Evolutionary conservation across 2,888 invertebrate species (phyloP).

Genomic region (Meghimatium bilineatum): DNA sequence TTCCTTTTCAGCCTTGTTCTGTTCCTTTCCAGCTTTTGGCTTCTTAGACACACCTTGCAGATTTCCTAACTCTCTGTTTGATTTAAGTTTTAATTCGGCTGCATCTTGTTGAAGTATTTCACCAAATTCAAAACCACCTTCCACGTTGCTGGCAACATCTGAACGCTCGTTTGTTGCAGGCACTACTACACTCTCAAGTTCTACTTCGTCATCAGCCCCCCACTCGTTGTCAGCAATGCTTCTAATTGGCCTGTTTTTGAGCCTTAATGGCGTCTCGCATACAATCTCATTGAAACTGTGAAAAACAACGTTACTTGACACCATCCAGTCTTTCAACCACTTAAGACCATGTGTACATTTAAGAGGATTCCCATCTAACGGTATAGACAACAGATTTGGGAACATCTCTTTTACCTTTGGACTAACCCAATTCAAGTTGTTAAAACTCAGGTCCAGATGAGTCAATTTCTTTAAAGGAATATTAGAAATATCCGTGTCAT

Average conservation of each 20-base stretch:
- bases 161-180: neutral
- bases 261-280: conserved; percentile 76
- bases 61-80: conserved; percentile 48
- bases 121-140: neutral
- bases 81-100: conserved; percentile 1
- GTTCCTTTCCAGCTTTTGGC: neutral
- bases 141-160: neutral
- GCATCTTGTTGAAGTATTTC: neutral
- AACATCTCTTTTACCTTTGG: conserved; percentile 84
- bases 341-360: conserved; percentile 80
- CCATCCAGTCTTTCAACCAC: conserved; percentile 81
- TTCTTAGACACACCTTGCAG: conserved; percentile 44
- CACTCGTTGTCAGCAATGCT: conserved; percentile 50
- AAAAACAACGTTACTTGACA: conserved; percentile 76
- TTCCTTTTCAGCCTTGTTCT: neutral
- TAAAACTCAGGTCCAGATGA: conserved; percentile 82
- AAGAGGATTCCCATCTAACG: conserved; percentile 85
- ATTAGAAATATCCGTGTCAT: conserved; percentile 27
- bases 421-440: conserved; percentile 82
- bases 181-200: neutral
- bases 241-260: conserved; percentile 67
- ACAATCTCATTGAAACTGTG: conserved; percentile 73
- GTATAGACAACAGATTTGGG: conserved; percentile 83
- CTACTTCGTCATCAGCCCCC: conserved; percentile 21
- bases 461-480: conserved; percentile 71